These are phyloP conservation scores for Serranus cabrilla DNA, from an alignment of 2,797 vertebrate species.

Conservation along the genomic window DNA sequence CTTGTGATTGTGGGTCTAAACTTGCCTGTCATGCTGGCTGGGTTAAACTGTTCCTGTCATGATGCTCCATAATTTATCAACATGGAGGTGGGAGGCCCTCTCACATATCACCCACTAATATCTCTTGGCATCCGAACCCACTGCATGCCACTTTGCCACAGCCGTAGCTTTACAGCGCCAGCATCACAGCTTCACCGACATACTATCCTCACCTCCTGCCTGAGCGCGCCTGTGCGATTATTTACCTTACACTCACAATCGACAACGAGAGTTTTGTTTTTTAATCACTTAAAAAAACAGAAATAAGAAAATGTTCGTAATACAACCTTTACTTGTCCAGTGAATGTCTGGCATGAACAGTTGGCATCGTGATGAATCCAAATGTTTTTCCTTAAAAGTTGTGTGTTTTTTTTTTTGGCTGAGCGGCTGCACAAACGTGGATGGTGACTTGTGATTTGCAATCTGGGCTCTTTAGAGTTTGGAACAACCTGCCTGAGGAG, in stretches of 20 bases:
- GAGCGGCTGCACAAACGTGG: conserved; percentile 26
- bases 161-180: conserved; percentile 39
- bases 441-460: conserved; percentile 34
- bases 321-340: not conserved
- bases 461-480: conserved; percentile 33
- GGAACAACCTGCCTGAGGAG: conserved; percentile 37
- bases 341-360: conserved; percentile 40
- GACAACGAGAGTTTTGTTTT: conserved; percentile 37
- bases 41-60: conserved; percentile 83
- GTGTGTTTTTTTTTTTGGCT: conserved; percentile 3
- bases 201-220: conserved; percentile 50
- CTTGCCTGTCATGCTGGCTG: conserved; percentile 80
- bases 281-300: conserved; percentile 26
- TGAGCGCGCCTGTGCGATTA: conserved; percentile 43
- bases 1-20: conserved; percentile 66
- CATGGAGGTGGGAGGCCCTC: conserved; percentile 75
- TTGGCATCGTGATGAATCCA: conserved; percentile 34
- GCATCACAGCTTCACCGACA: conserved; percentile 59
- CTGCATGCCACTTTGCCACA: conserved; percentile 65
- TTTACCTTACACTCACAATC: conserved; percentile 53
- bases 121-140: conserved; percentile 73
- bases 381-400: conserved; percentile 17
- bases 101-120: conserved; percentile 84
- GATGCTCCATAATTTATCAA: conserved; percentile 85
- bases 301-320: conserved; percentile 34